phyloP scores from a whole-genome alignment of 37 sponge, comb jelly and placozoan genomes.

The Petrosia ficiformis region DNA sequence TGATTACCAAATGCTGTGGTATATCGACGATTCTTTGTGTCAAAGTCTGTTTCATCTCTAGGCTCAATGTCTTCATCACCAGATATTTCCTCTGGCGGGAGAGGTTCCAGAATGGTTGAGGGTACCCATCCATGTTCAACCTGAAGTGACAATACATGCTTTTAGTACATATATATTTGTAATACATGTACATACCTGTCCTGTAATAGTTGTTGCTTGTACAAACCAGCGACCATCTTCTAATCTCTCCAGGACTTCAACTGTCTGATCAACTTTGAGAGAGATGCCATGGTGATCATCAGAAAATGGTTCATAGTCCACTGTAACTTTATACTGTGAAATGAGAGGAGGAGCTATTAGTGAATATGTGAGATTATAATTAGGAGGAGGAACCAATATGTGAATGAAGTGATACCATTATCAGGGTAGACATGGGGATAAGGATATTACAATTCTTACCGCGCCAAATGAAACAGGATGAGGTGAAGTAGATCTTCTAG shows the following conservation, averaged over 20 bases:
- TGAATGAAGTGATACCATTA: background rate
- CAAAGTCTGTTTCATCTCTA: slow-evolving; percentile 2
- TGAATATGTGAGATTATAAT: background rate
- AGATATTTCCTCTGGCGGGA: background rate
- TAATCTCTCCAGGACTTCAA: slow-evolving; percentile 62
- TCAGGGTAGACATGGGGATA: background rate
- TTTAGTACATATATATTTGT: too few species aligned
- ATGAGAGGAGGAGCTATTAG: background rate
- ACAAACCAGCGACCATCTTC: slow-evolving; percentile 51
- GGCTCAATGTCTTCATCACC: background rate
- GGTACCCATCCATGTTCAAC: slow-evolving; percentile 47
- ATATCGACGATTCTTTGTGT: background rate
- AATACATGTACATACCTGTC: too few species aligned
- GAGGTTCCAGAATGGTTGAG: slow-evolving; percentile 21
- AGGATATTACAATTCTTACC: background rate
- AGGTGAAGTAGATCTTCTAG: background rate
- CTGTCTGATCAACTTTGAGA: slow-evolving; percentile 57
- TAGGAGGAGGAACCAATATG: background rate
- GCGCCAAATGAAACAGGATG: background rate
- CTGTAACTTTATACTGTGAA: slow-evolving; percentile 35
- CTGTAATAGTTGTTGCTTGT: slow-evolving; percentile 4
- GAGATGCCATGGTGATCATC: slow-evolving; percentile 11
- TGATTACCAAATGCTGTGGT: slow-evolving; percentile 11
- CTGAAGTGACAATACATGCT: too few species aligned
- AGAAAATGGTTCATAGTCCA: slow-evolving; percentile 33